These are phyloP conservation scores for Panagrolaimus sp. DNA, from an alignment of 1,140 invertebrate species.

Conservation along the genomic window DNA sequence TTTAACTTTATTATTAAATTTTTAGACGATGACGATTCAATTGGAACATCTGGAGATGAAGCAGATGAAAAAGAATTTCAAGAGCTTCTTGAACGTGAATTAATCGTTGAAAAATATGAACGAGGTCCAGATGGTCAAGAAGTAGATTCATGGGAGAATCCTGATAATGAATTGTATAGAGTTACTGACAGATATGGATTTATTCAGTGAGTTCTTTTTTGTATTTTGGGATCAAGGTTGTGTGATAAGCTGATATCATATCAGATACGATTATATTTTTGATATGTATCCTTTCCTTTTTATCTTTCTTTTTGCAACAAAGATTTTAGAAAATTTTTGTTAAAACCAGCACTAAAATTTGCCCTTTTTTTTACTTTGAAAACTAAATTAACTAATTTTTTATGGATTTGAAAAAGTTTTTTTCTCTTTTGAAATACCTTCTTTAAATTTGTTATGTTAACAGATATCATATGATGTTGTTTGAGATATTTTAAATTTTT, in stretches of 20 bases:
- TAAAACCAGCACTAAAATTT: too few relatives aligned
- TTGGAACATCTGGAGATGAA: constrained; percentile 39
- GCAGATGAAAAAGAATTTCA: constrained; percentile 50
- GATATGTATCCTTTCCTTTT: too few relatives aligned
- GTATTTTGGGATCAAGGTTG: too few relatives aligned
- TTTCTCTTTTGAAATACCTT: constrained; percentile 18
- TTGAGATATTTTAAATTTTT: too few relatives aligned
- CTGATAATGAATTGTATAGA: constrained; percentile 86
- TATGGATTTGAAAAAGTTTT: constrained; percentile 20
- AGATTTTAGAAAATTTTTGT: too few relatives aligned
- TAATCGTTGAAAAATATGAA: constrained; percentile 87
- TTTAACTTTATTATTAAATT: constrained; percentile 41
- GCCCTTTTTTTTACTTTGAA: too few relatives aligned
- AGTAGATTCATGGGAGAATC: constrained; percentile 96
- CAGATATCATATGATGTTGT: too few relatives aligned
- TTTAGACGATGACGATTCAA: constrained; percentile 39
- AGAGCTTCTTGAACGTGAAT: constrained; percentile 72
- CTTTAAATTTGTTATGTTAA: too few relatives aligned
- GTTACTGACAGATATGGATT: constrained; percentile 93
- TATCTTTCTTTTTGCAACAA: too few relatives aligned
- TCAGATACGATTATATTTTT: too few relatives aligned
- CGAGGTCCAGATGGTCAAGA: constrained; percentile 69
- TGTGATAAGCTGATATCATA: too few relatives aligned
- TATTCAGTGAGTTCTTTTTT: constrained; percentile 80
- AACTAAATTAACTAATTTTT: constrained; percentile 27